Base-by-base conservation (phyloP, 2,113 vertebrate species). In the Buteo buteo region DNA sequence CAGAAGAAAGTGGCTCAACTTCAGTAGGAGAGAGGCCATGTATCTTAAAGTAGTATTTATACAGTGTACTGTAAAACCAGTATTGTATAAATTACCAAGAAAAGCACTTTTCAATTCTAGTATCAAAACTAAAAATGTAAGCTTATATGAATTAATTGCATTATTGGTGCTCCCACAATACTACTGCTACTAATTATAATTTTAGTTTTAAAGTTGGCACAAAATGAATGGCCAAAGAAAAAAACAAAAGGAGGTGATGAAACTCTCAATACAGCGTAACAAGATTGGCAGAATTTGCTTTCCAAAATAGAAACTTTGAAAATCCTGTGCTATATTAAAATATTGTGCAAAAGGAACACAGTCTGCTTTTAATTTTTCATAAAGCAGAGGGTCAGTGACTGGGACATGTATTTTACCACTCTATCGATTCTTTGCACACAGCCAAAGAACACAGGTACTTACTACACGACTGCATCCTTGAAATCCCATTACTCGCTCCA, bases 381-480 rank as follows among this genome's bases (percentile, higher is more conserved):
- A 16, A 34, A 87, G 38, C 36, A 74, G 32, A 65, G n/a, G 31
- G 77, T 62, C 57, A 52, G 44, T 20, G 31, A 59, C 19, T 5
- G 4, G 15, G 16, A 57, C 1, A 0, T 3, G 7, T 38, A 57
- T 67, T 93, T 49, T 59, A 79, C 15, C 42, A n/a, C 19, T 45
- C n/a, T 24, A 42, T 6, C 0, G 0, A 76, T 31, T 49, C 58
- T 42, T 40, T 47, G 18, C 0, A 0, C 0, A 0, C n/a, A 71
- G 42, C 16, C 8, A 13, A 82, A 93, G 54, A 77, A 62, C 28
- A 76, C 13, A 20, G 40, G 67, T 73, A 98, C 99, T 99, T 98
- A 99, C 99, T 99, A 96, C 98, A 98, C 1, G 99, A 99, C 85
- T 99, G 99, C 95, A 99, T 98, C 96, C 99, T 99, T 84, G 98